Base-by-base conservation (phyloP, 2,797 vertebrate species). In the Lepus townsendii region DNA sequence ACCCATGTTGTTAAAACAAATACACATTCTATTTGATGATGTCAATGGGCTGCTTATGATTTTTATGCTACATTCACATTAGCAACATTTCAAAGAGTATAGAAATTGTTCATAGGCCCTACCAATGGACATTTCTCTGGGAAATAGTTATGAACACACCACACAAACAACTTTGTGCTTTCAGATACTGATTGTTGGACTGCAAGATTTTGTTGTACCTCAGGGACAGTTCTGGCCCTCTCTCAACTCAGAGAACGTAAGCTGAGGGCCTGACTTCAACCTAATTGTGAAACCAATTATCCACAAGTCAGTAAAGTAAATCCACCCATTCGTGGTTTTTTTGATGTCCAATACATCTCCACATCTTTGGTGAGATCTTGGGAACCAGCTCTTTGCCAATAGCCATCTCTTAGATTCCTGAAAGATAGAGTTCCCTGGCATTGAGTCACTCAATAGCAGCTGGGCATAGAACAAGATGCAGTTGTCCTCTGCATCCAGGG, bases 1-100 rank as follows among this genome's bases (percentile, higher is more conserved):
- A 54, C 30, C 13, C n/a, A 69, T 19, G 17, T 20, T 91, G 11
- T 93, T 97, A 96, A 93, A 72, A 91, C 3, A 88, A 91, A 88
- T 83, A 3, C 32, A 78, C 16, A 87, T 90, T 88, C 75, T 93
- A 32, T 68, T 94, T 82, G 60, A 13, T 93, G 32, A 52, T 60
- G 4, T 66, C 87, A 69, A 71, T 79, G 47, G 16, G 0, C 14
- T 68, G 54, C 84, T 78, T 89, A 20, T 52, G 63, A 32, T 89
- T 91, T 90, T 38, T 77, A 50, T 73, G 9, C 30, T 93, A 68
- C 90, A 60, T 88, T 75, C 78, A 13, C 35, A 85, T 90, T 73
- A 65, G 7, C 32, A 78, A 69, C 65, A 38, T 24, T 32, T 65
- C 38, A 13, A 86, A 27, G n/a, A 32, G 7, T 68, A 11, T 30